Conservation (phyloP, 2,888 invertebrate genomes). For the Noctua janthe region DNA sequence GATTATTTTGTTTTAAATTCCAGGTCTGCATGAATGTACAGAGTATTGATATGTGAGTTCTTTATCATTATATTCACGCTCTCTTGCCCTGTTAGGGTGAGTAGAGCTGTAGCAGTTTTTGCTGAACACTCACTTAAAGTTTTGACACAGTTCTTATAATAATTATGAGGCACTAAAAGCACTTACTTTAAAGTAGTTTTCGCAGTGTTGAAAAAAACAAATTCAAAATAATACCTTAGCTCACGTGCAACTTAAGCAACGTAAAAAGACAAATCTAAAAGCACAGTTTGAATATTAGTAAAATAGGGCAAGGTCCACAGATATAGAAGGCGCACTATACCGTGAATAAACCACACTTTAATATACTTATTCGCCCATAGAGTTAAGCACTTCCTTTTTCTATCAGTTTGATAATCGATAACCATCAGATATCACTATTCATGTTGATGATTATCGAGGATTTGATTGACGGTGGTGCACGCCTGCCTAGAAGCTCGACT, state of each 20-base stretch:
- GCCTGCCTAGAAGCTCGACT: background rate
- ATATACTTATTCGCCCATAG: background rate
- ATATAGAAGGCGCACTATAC: background rate
- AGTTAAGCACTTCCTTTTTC: background rate
- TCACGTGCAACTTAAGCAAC: background rate
- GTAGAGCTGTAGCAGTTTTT: constrained; percentile 5
- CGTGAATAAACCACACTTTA: background rate
- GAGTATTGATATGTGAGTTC: constrained; percentile 52
- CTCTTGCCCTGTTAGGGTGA: constrained; percentile 12
- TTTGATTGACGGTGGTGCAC: background rate
- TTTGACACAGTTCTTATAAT: background rate
- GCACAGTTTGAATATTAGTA: background rate
- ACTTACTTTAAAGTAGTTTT: background rate
- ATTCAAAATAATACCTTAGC: background rate
- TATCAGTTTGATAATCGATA: background rate
- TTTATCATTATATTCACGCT: constrained; percentile 42
- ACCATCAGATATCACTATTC: background rate
- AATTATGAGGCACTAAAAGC: background rate
- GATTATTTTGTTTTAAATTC: constrained; percentile 49
- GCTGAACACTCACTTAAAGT: constrained; percentile 14
- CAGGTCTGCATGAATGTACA: constrained; percentile 60
- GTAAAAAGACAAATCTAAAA: background rate
- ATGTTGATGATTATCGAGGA: background rate
- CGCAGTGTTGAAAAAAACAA: background rate
- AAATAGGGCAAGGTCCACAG: too few relatives aligned